phyloP scores from a whole-genome alignment of 1,140 invertebrate genomes.

The Acromyrmex heyeri region DNA sequence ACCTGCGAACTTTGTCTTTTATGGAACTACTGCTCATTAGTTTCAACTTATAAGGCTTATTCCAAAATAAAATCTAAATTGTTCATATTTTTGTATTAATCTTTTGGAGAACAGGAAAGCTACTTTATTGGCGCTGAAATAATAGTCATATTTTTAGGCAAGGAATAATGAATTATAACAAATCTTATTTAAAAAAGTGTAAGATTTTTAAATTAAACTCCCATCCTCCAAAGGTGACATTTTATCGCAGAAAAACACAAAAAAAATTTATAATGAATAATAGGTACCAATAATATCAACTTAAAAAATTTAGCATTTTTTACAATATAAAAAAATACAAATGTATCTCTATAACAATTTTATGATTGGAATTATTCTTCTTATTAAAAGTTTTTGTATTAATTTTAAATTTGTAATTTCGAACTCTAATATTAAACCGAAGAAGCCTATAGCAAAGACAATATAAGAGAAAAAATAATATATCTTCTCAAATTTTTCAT shows the following conservation, averaged over 20 bases:
- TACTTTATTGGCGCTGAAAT: too few species aligned
- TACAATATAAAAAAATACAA: neutral
- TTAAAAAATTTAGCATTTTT: neutral
- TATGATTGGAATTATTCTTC: neutral
- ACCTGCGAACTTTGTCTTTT: constrained; percentile 22
- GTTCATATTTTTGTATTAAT: neutral
- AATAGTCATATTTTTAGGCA: too few species aligned
- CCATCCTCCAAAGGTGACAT: neutral
- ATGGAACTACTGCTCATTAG: neutral
- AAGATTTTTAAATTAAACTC: too few species aligned
- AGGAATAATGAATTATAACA: too few species aligned
- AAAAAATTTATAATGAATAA: neutral
- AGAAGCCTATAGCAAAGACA: neutral
- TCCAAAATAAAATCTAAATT: neutral
- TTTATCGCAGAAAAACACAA: neutral
- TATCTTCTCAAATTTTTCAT: neutral
- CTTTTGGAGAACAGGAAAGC: too few species aligned
- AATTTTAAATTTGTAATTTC: neutral
- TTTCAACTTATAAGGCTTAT: neutral
- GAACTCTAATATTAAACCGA: neutral
- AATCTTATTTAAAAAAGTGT: too few species aligned
- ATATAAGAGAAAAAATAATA: neutral
- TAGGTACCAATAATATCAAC: neutral
- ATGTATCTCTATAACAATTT: neutral
- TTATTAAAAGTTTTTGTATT: neutral